Evolutionary conservation across 2,888 invertebrate genomes (phyloP).

Genomic region (Lochmaea crataegi): DNA sequence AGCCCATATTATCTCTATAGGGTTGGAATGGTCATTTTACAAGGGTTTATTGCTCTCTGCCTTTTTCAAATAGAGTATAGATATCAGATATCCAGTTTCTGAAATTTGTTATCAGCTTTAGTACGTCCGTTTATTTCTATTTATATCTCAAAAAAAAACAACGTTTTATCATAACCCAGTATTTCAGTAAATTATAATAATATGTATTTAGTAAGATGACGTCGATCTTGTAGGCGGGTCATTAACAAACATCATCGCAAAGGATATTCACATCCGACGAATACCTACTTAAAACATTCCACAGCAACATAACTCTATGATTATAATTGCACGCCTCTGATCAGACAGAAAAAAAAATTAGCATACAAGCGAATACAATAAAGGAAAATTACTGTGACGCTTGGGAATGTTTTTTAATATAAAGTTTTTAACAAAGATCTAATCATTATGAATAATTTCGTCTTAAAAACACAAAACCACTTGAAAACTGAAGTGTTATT

Average conservation of each 20-base stretch:
- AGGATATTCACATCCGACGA: neutral
- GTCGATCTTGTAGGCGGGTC: slow-evolving; percentile 1
- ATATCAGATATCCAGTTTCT: neutral
- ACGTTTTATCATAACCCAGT: neutral
- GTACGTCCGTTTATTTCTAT: neutral
- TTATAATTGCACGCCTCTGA: neutral
- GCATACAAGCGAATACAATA: neutral
- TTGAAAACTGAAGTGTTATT: too few relatives aligned
- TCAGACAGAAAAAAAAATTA: neutral
- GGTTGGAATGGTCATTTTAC: too few relatives aligned
- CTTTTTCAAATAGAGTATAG: too few relatives aligned
- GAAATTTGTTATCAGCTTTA: neutral
- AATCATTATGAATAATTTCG: too few relatives aligned
- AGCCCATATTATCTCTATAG: too few relatives aligned
- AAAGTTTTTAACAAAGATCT: too few relatives aligned
- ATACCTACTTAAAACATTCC: neutral
- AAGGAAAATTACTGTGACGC: neutral
- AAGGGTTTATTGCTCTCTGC: too few relatives aligned
- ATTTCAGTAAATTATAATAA: neutral
- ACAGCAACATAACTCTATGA: neutral
- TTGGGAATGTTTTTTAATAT: neutral
- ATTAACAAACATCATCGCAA: neutral
- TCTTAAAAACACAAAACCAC: too few relatives aligned
- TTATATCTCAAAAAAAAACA: neutral
- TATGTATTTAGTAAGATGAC: neutral